Evolutionary conservation across 2,113 vertebrate species (phyloP).

Genomic region (Actenoides hombroni): DNA sequence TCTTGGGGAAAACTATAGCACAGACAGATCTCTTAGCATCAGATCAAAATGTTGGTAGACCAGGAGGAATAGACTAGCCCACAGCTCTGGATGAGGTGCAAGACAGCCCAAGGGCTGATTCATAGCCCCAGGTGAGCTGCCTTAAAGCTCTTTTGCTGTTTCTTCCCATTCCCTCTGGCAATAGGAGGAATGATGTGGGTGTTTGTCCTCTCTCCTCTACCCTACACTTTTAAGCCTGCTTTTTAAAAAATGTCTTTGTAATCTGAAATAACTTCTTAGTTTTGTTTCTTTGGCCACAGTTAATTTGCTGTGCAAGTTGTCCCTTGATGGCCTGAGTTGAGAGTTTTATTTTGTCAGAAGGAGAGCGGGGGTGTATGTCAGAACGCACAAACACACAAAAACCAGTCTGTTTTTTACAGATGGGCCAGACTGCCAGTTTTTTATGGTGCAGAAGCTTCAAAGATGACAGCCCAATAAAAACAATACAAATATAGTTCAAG

Average conservation of each 20-base stretch:
- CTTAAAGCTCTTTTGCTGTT: neutral
- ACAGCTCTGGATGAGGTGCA: neutral
- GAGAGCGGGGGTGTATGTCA: neutral
- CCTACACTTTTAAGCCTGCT: neutral
- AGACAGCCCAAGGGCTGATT: neutral
- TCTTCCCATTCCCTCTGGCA: neutral
- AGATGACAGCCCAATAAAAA: neutral
- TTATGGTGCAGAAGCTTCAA: neutral
- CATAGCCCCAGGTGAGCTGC: neutral
- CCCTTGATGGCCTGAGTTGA: neutral
- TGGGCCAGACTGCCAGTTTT: neutral
- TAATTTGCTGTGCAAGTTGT: neutral
- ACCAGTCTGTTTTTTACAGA: neutral
- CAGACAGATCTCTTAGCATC: neutral
- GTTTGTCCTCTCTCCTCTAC: neutral
- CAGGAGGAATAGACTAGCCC: neutral
- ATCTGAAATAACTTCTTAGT: constrained; percentile 1
- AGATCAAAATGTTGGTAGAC: neutral
- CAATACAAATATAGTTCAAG: neutral
- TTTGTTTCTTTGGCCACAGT: neutral
- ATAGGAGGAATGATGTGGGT: neutral
- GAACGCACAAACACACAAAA: neutral
- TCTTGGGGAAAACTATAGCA: neutral
- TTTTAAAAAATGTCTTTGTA: neutral
- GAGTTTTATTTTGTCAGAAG: neutral